These are phyloP conservation scores for Arothron firmamentum DNA, from an alignment of 2,113 vertebrate genomes.

Conservation along the genomic window DNA sequence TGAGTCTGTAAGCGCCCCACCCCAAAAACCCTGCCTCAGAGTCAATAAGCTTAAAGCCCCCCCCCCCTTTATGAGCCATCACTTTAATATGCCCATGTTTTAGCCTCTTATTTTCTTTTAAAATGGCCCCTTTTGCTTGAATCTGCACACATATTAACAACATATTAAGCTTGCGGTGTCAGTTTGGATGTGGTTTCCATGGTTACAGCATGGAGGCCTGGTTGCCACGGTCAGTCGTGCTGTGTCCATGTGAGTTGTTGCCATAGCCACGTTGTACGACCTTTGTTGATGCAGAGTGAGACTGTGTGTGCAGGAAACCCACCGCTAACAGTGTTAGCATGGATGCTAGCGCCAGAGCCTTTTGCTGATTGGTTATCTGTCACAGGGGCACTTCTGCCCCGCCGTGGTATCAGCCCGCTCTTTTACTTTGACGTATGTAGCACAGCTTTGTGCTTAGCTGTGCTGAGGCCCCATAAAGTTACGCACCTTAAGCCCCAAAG, in stretches of 20 bases:
- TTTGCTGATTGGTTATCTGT: slow-evolving; percentile 49
- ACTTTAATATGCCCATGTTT: slow-evolving; percentile 25
- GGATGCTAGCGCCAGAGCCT: slow-evolving; percentile 35
- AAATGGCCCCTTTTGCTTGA: slow-evolving; percentile 41
- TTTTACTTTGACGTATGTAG: slow-evolving; percentile 64
- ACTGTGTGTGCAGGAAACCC: slow-evolving; percentile 40
- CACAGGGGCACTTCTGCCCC: slow-evolving; percentile 58
- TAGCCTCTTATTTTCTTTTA: slow-evolving; percentile 30
- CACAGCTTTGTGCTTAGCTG: slow-evolving; percentile 60
- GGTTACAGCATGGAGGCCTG: slow-evolving; percentile 36
- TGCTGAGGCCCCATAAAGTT: slow-evolving; percentile 60
- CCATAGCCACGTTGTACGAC: slow-evolving; percentile 27
- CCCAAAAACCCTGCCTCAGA: slow-evolving; percentile 39
- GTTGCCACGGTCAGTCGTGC: slow-evolving; percentile 31
- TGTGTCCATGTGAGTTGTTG: slow-evolving; percentile 29
- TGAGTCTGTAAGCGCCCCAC: slow-evolving; percentile 56
- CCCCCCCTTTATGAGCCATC: slow-evolving; percentile 13
- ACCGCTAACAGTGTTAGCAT: slow-evolving; percentile 28
- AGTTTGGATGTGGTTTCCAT: slow-evolving; percentile 43
- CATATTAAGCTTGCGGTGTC: slow-evolving; percentile 27
- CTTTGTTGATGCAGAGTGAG: slow-evolving; percentile 30
- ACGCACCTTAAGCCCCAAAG: slow-evolving; percentile 76
- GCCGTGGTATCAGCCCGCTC: slow-evolving; percentile 40
- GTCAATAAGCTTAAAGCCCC: slow-evolving; percentile 49
- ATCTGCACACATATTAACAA: slow-evolving; percentile 48